Base-by-base conservation (phyloP, 1,140 invertebrate species). In the Lordiphosa mommai region DNA sequence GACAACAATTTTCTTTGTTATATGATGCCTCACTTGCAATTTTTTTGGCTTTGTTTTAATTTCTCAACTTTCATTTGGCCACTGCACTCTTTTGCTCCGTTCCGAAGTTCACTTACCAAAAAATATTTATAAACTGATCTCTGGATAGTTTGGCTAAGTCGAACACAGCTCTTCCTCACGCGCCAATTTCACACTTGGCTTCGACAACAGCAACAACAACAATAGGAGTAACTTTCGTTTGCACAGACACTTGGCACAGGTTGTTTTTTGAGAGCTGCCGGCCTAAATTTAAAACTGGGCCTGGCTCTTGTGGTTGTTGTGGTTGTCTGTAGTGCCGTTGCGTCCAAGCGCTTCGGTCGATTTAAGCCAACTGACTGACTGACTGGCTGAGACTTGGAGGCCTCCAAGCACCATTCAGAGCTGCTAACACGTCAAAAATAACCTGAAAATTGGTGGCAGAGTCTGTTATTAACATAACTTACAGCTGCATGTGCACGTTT, bases 381-480 rank as follows among this genome's bases (percentile, higher is more conserved):
- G 43, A 48, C 57, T 53, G 50, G 67, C 57, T 37, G 29, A 48
- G 61, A 49, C 46, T 63, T 37, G 23, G 51, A 30, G 59, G 30
- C 49, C 33, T 13, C 33, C 44, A 27, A 27, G 36, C 16, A 9
- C 36, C 23, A 27, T 5, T 49, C 17, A 49, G 40, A 80, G 65
- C 50, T 49, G 76, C 65, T 76, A 76, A 84, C 71, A 66, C 72
- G 76, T 82, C 61, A 64, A 67, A 74, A 82, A 76, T 74, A 80
- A 84, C 77, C 66, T 80, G 40, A 43, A 43, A 43, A 43, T 43
- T 40, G n/a, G 16, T n/a, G 17, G 38, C 38, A 16, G 43, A 44
- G 32, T 59, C 44, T 60, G 61, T 64, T 60, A 69, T 65, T 60
- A 69, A 65, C 46, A 69, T 60, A 65, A 60, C 53, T 55, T 49